phyloP scores from a whole-genome alignment of 2,797 vertebrate species.

The Poliocrania exsul region DNA sequence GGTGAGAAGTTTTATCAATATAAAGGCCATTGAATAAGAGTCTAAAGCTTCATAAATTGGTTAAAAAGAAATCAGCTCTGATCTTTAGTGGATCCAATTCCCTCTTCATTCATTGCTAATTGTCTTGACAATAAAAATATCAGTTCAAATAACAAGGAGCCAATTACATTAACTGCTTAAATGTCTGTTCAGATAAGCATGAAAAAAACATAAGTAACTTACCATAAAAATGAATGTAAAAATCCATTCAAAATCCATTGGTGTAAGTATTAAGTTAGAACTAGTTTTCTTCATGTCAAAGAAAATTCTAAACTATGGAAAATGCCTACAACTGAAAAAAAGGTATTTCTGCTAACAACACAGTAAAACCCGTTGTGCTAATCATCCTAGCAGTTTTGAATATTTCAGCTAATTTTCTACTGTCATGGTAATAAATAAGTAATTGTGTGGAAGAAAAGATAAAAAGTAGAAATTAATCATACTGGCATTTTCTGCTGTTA shows the following conservation, averaged over 20 bases:
- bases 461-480: background rate
- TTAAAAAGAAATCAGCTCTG: conserved; percentile 27
- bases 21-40: conserved; percentile 1
- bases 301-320: background rate
- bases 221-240: background rate
- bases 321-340: background rate
- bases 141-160: conserved; percentile 47
- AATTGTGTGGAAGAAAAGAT: background rate
- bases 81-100: conserved; percentile 44
- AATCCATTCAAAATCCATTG: background rate
- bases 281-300: background rate
- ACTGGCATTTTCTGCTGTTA: background rate
- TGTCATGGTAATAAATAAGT: background rate
- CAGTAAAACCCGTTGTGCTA: background rate
- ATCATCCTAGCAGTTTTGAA: background rate
- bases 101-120: conserved; percentile 66
- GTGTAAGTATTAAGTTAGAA: background rate
- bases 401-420: background rate
- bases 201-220: conserved; percentile 33
- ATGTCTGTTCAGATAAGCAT: background rate
- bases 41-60: conserved; percentile 44
- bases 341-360: background rate
- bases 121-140: conserved; percentile 48
- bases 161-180: conserved; percentile 43
- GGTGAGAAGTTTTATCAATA: conserved; percentile 42